A percentile compares a stretch with the other conserved stretches of the same genome.
These are phyloP conservation scores for Silurus aristotelis DNA, from an alignment of 2,797 vertebrate genomes.

Conservation along the genomic window DNA sequence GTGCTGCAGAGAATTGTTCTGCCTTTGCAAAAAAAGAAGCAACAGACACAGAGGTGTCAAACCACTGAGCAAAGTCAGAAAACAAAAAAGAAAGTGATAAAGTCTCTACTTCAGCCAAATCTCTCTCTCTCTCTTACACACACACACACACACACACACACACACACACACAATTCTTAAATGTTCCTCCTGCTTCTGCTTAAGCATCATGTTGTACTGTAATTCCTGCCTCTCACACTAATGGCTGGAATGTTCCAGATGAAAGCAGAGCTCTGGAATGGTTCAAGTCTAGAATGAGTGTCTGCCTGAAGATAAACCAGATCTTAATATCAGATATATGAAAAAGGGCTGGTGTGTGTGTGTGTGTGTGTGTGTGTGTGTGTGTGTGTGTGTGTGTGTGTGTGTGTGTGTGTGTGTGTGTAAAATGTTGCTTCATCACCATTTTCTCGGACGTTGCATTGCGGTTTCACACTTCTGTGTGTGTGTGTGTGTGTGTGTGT, in stretches of 20 bases:
- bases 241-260: not conserved
- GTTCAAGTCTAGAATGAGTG: not conserved
- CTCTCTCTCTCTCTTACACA: not conserved
- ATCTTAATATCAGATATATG: no score
- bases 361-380: no score
- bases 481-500: not conserved
- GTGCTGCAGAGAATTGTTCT: not conserved
- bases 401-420: no score
- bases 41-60: constrained; percentile 45
- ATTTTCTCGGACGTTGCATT: not conserved
- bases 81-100: constrained; percentile 10
- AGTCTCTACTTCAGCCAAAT: constrained; percentile 6
- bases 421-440: constrained; percentile 3
- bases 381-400: no score
- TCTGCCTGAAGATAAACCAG: not conserved
- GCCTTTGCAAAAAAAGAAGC: not conserved
- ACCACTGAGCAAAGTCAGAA: constrained; percentile 44
- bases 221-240: not conserved
- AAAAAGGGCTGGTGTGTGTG: not conserved
- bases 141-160: constrained; percentile 15
- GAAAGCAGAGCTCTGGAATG: not conserved
- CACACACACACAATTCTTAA: not conserved
- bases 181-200: no score
- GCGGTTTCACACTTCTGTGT: not conserved
- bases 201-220: not conserved